Conservation (phyloP, 2,113 vertebrate genomes). For the Nothobranchius furzeri region DNA sequence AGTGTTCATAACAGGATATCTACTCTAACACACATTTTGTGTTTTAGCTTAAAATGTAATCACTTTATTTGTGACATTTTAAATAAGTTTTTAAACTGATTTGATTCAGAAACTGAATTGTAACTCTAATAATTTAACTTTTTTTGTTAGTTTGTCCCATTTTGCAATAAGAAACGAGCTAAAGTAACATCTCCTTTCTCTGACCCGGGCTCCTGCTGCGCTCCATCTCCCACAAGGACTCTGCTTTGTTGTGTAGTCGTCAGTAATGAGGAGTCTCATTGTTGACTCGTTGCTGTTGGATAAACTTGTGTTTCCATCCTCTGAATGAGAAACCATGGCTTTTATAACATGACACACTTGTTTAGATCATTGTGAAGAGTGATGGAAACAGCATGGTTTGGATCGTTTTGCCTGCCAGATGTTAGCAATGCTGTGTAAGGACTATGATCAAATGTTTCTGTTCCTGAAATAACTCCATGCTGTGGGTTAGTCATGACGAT, state of each 20-base stretch:
- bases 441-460: constrained; percentile 32
- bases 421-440: constrained; percentile 24
- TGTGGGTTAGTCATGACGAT: not conserved
- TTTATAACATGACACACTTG: constrained; percentile 36
- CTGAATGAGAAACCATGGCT: constrained; percentile 57
- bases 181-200: constrained; percentile 23
- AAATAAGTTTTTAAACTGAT: not conserved
- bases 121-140: not conserved
- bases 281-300: constrained; percentile 36
- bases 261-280: constrained; percentile 55
- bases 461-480: constrained; percentile 5
- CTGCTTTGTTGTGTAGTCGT: constrained; percentile 45
- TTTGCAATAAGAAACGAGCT: constrained; percentile 5
- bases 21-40: not conserved
- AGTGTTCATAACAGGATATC: not conserved
- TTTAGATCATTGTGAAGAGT: constrained; percentile 11
- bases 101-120: not conserved
- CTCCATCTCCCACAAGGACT: constrained; percentile 30
- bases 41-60: not conserved
- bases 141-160: constrained; percentile 1
- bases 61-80: not conserved
- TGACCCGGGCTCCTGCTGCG: constrained; percentile 30
- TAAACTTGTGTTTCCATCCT: constrained; percentile 63
- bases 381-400: constrained; percentile 47
- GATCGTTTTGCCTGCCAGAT: constrained; percentile 26